Conservation (phyloP, 2,113 vertebrate species). For the Glaucidium brasilianum region DNA sequence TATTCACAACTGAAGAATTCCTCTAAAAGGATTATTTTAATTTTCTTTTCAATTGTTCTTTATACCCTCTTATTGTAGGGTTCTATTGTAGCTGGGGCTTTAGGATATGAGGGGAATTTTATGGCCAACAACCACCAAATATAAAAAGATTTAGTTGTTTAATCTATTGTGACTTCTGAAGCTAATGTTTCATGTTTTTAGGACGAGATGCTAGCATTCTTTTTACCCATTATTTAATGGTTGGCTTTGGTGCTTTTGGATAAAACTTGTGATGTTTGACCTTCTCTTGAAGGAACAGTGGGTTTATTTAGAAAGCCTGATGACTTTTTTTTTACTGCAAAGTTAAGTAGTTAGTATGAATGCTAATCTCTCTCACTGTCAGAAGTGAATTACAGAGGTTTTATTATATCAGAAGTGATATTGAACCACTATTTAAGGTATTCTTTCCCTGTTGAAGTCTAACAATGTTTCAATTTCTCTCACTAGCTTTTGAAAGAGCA, state of each 20-base stretch:
- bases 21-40: not conserved
- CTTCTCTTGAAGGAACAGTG: not conserved
- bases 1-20: not conserved
- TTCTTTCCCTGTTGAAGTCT: not conserved
- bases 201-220: not conserved
- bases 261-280: not conserved
- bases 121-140: not conserved
- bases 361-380: not conserved
- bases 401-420: not conserved
- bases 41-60: slow-evolving; percentile 9
- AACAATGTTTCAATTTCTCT: not conserved
- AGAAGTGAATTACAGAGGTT: not conserved
- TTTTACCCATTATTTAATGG: not conserved
- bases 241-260: not conserved
- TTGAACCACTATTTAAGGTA: not conserved
- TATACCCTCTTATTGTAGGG: not conserved
- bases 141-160: not conserved
- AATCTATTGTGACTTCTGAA: not conserved
- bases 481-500: slow-evolving; percentile 80
- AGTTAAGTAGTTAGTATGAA: not conserved
- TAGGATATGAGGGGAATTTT: not conserved
- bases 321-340: not conserved
- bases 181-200: not conserved
- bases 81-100: not conserved
- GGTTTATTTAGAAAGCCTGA: not conserved